Evolutionary conservation across 2,797 vertebrate species (phyloP).

Genomic region (Sebastiscus albofasciatus): DNA sequence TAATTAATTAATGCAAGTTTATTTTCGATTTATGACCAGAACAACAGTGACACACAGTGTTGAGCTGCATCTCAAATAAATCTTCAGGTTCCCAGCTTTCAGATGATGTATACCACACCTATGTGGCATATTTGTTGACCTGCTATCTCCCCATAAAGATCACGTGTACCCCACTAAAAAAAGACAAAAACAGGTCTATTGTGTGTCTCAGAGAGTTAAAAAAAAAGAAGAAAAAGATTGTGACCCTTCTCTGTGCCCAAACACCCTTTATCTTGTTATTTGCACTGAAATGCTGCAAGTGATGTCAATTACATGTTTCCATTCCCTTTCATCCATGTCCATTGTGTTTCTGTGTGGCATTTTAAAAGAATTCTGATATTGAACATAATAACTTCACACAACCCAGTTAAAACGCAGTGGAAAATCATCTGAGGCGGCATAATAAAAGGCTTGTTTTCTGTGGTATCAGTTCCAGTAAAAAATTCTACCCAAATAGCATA

Average conservation of each 20-base stretch:
- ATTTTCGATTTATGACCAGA: no score
- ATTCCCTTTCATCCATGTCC: not conserved
- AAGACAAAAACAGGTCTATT: no score
- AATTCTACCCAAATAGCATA: conserved; percentile 5
- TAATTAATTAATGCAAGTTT: no score
- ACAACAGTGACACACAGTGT: no score
- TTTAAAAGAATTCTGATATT: not conserved
- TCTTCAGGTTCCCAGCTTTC: no score
- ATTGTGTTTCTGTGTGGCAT: not conserved
- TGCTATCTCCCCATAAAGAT: no score
- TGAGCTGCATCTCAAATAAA: no score
- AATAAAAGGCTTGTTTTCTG: conserved; percentile 8
- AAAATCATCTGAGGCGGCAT: not conserved
- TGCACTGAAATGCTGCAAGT: not conserved
- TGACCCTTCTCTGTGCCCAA: not conserved
- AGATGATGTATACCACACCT: no score
- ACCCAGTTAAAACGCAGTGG: not conserved
- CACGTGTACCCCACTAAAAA: no score
- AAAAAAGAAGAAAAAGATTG: not conserved
- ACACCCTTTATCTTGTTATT: not conserved
- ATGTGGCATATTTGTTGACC: no score
- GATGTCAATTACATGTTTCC: conserved; percentile 1
- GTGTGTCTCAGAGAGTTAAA: no score
- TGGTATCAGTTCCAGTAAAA: conserved; percentile 38
- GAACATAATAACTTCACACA: conserved; percentile 8